phyloP scores from a whole-genome alignment of 1,140 invertebrate genomes.

The Plutomurus gul region DNA sequence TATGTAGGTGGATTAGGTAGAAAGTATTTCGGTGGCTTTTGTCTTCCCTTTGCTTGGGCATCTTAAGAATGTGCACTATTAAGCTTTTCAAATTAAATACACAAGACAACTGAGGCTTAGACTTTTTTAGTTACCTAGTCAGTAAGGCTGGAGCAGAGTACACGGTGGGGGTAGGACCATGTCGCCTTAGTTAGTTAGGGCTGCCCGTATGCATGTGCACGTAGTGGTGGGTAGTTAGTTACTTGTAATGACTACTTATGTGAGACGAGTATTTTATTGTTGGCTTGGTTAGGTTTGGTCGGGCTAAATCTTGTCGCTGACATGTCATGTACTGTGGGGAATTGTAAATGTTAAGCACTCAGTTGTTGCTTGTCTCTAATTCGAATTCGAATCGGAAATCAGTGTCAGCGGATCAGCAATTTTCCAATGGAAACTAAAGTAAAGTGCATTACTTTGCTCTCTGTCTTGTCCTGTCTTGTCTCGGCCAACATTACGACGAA shows the following conservation, averaged over 20 bases:
- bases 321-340: background rate
- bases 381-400: background rate
- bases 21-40: conserved; percentile 18
- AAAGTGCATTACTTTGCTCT: conserved; percentile 29
- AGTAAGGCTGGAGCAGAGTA: too few species aligned
- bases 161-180: too few species aligned
- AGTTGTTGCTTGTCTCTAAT: conserved; percentile 9
- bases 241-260: too few species aligned
- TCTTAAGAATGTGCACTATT: background rate
- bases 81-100: background rate
- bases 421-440: conserved; percentile 2
- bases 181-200: background rate
- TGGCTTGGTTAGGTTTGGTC: background rate
- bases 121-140: too few species aligned
- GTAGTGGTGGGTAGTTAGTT: background rate
- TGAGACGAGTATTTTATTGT: too few species aligned
- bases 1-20: background rate
- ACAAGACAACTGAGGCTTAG: too few species aligned
- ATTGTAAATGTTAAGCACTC: conserved; percentile 7
- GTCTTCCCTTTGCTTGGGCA: background rate
- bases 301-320: background rate
- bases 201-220: background rate
- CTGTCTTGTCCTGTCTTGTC: conserved; percentile 14
- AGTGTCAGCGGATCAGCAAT: conserved; percentile 3
- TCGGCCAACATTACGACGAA: background rate